A percentile compares a stretch with the other conserved stretches of the same genome.
These are phyloP conservation scores for Myotis findleyi DNA, from an alignment of 2,797 vertebrate genomes.

Conservation along the genomic window DNA sequence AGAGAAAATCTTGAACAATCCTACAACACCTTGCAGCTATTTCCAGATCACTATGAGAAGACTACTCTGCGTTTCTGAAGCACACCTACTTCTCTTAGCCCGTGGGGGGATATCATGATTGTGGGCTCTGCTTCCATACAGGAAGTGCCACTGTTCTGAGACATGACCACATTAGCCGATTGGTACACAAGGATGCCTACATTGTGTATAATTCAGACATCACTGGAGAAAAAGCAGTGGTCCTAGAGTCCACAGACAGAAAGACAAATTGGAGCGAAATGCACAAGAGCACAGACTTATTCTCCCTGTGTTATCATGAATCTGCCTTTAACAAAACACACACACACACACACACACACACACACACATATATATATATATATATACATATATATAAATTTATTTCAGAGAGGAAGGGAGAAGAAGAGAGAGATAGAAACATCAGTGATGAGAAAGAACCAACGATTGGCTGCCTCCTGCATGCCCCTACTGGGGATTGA, in stretches of 20 bases:
- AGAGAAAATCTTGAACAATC: neutral
- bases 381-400: no score
- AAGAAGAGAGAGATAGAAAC: no score
- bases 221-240: neutral
- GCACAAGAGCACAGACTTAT: accelerated
- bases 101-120: neutral
- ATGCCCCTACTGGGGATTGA: no score
- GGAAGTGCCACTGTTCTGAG: neutral
- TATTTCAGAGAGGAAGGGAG: no score
- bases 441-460: no score
- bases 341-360: no score
- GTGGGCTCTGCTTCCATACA: neutral
- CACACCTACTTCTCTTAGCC: no score
- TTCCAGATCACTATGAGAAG: neutral
- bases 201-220: neutral
- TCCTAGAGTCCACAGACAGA: neutral
- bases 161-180: neutral
- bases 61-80: neutral
- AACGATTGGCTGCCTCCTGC: no score
- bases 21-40: neutral
- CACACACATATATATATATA: no score
- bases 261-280: accelerated
- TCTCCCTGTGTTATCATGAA: no score
- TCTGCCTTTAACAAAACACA: no score
- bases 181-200: no score